Evolutionary conservation across 2,888 invertebrate genomes (phyloP).

Genomic region (Ormyrus pomaceus): DNA sequence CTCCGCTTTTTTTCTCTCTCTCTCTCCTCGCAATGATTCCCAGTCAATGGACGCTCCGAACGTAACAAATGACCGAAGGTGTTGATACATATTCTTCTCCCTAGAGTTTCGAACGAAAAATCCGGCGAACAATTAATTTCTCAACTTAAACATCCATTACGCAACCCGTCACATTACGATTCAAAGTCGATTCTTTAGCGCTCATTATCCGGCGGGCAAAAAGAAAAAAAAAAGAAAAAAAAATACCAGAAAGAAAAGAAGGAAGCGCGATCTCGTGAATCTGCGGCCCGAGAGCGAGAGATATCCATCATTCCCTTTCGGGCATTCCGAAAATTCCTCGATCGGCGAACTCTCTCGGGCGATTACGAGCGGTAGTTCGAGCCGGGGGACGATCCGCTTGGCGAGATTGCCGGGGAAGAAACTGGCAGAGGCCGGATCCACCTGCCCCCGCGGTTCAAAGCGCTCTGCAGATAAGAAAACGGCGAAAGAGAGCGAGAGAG

Average conservation of each 20-base stretch:
- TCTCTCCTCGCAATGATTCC: slow-evolving; percentile 10
- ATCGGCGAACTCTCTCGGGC: slow-evolving; percentile 8
- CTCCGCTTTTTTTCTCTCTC: neutral
- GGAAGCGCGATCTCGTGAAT: slow-evolving; percentile 14
- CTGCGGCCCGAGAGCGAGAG: neutral
- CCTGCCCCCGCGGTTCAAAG: slow-evolving; percentile 71
- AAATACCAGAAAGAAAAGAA: no score
- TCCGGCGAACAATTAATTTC: slow-evolving; percentile 38
- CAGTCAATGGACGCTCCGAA: slow-evolving; percentile 1
- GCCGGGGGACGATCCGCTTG: slow-evolving; percentile 9
- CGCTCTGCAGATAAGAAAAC: slow-evolving; percentile 66
- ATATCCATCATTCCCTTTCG: slow-evolving; percentile 51
- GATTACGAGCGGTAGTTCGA: neutral
- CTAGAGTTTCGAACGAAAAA: slow-evolving; percentile 11
- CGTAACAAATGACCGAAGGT: slow-evolving; percentile 44
- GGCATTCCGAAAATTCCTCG: slow-evolving; percentile 51
- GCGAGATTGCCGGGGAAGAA: slow-evolving; percentile 31
- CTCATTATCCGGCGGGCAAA: slow-evolving; percentile 30
- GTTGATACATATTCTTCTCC: slow-evolving; percentile 30
- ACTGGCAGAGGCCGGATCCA: slow-evolving; percentile 61
- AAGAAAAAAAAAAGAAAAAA: slow-evolving; percentile 2
- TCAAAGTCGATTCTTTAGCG: slow-evolving; percentile 39
- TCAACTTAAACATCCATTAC: slow-evolving; percentile 28
- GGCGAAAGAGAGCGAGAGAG: neutral
- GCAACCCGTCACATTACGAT: slow-evolving; percentile 52